phyloP scores from a whole-genome alignment of 2,797 vertebrate species.

The Natrix natrix region DNA sequence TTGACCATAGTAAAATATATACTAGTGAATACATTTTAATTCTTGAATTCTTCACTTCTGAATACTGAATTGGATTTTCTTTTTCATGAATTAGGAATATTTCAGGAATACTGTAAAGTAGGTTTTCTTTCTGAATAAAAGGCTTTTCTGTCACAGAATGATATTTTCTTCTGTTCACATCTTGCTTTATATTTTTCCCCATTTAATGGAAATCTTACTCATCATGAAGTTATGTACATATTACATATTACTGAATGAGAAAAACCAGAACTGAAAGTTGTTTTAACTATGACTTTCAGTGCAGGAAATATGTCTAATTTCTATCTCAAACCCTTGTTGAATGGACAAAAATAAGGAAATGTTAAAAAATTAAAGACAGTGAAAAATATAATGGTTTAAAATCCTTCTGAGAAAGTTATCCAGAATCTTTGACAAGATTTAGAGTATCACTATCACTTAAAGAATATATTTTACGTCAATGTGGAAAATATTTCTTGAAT shows the following conservation, averaged over 20 bases:
- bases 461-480: background rate
- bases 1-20: background rate
- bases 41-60: background rate
- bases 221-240: constrained; percentile 31
- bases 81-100: background rate
- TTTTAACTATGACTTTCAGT: background rate
- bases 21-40: background rate
- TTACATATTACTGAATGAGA: background rate
- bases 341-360: background rate
- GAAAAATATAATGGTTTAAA: background rate
- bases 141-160: background rate
- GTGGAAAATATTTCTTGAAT: background rate
- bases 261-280: background rate
- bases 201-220: constrained; percentile 49
- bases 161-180: constrained; percentile 22
- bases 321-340: background rate
- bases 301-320: background rate
- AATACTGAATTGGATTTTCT: background rate
- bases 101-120: background rate
- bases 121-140: background rate
- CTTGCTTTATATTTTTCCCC: background rate
- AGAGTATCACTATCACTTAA: background rate
- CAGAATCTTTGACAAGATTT: background rate
- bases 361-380: background rate
- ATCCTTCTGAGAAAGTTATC: background rate